Evolutionary conservation across 2,113 vertebrate species (phyloP), one percentile per base, ranked within the genome.

Genomic region (Elaphurus davidianus): DNA sequence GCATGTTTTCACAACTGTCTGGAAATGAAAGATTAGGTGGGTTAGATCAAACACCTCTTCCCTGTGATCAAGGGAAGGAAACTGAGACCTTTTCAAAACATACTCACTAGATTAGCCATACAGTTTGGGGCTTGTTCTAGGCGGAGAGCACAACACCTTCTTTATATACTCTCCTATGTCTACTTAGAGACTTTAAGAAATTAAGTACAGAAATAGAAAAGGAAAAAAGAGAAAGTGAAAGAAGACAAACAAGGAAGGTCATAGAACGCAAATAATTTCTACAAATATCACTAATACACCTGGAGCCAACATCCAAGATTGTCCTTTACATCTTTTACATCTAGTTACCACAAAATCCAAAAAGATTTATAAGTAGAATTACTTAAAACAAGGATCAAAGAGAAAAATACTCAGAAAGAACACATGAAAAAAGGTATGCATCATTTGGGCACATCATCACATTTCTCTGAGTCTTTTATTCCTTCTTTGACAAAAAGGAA

Each of bases 1-100:
- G 25, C n/a, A 60, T 98, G 96, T 98, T 98, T 99, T 97, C 36
- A 98, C 97, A 98, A 98, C 97, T 98, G 93, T 76, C 82, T 98
- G 90, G 87, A 98, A 97, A 84, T 93, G 87, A 98, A 81, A 98
- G 86, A 97, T 98, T 97, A 98, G 82, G 64, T 96, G 98, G 59
- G 47, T 95, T 94, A 93, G 86, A 98, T 98, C 98, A 97, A 97
- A 98, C 59, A 97, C 71, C 52, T 97, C 92, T 98, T 97, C 97
- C 50, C 85, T 89, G 74, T 95, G 94, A 98, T 96, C 95, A 94
- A 95, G 79, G 52, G 79, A 98, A 97, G 60, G 78, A 97, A 98
- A 96, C 4, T 74, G 62, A 97, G 95, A 95, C 91, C 15, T 36
- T 98, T 98, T 96, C 28, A 94, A 98, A 98, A 88, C 93, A 98